Conservation (phyloP, 2,888 invertebrate species). For the Epinotia bilunana region DNA sequence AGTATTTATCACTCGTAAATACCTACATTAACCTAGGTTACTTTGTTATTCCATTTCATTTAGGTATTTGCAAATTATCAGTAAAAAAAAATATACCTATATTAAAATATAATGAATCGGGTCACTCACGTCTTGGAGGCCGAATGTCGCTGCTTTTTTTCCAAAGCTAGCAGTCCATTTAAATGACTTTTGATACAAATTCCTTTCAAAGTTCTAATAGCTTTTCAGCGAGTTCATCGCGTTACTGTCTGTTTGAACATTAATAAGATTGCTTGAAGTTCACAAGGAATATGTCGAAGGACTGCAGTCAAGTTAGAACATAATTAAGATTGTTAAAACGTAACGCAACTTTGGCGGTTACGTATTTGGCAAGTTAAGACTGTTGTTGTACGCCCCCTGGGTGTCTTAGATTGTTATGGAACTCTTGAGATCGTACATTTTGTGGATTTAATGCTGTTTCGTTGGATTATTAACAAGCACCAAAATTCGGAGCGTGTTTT, state of each 20-base stretch:
- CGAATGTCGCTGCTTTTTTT: neutral
- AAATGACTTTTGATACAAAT: neutral
- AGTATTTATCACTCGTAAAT: too few relatives aligned
- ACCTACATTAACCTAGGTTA: too few relatives aligned
- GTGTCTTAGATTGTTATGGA: conserved; percentile 15
- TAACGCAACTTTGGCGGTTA: neutral
- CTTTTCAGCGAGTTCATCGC: neutral
- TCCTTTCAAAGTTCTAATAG: conserved; percentile 22
- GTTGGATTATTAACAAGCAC: neutral
- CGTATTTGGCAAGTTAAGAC: conserved; percentile 3
- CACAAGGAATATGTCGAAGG: conserved; percentile 5
- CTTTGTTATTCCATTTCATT: too few relatives aligned
- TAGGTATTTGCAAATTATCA: too few relatives aligned
- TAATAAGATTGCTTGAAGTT: conserved; percentile 11
- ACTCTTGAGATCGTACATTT: conserved; percentile 15
- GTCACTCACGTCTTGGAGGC: too few relatives aligned
- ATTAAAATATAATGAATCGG: too few relatives aligned
- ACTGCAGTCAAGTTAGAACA: neutral
- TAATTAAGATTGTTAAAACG: conserved; percentile 12
- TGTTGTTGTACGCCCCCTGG: neutral
- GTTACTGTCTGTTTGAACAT: conserved; percentile 12
- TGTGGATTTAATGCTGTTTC: conserved; percentile 15
- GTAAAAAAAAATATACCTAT: too few relatives aligned
- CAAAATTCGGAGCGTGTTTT: neutral
- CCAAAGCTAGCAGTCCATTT: neutral